These are phyloP conservation scores for Erannis defoliaria DNA, from an alignment of 2,888 invertebrate genomes.

Conservation along the genomic window DNA sequence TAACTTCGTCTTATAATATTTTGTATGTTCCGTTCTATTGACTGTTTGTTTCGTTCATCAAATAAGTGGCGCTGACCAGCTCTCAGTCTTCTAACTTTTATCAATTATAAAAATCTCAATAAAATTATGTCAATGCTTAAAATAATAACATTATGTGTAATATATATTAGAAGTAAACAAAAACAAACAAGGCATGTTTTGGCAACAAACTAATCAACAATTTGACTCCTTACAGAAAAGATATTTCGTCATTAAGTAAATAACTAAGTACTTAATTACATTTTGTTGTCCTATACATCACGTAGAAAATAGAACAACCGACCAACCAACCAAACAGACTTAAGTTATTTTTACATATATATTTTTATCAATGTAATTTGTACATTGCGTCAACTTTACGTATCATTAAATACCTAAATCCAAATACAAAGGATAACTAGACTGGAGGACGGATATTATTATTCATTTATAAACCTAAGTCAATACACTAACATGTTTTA, in stretches of 20 bases:
- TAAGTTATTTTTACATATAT: not conserved
- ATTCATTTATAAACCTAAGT: constrained; percentile 35
- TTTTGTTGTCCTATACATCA: constrained; percentile 4
- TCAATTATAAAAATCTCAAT: constrained; percentile 63
- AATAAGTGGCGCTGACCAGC: constrained; percentile 58
- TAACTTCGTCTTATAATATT: not conserved
- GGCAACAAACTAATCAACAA: constrained; percentile 9
- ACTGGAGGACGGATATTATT: constrained; percentile 47
- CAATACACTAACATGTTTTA: constrained; percentile 46
- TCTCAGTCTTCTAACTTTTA: constrained; percentile 68
- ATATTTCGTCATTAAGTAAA: not conserved
- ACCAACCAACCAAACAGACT: not conserved
- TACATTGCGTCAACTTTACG: not conserved
- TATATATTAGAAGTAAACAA: constrained; percentile 35
- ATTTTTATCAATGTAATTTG: not conserved
- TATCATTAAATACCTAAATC: not conserved
- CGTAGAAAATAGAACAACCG: not conserved
- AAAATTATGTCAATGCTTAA: constrained; percentile 58
- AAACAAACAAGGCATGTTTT: constrained; percentile 37
- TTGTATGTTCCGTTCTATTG: constrained; percentile 27
- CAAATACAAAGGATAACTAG: constrained; percentile 22
- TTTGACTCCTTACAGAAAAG: not conserved
- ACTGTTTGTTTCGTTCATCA: constrained; percentile 42
- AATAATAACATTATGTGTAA: constrained; percentile 34
- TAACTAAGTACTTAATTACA: too few species aligned